These are phyloP conservation scores for Agrypnus murinus DNA, from an alignment of 2,888 invertebrate species.

Conservation along the genomic window DNA sequence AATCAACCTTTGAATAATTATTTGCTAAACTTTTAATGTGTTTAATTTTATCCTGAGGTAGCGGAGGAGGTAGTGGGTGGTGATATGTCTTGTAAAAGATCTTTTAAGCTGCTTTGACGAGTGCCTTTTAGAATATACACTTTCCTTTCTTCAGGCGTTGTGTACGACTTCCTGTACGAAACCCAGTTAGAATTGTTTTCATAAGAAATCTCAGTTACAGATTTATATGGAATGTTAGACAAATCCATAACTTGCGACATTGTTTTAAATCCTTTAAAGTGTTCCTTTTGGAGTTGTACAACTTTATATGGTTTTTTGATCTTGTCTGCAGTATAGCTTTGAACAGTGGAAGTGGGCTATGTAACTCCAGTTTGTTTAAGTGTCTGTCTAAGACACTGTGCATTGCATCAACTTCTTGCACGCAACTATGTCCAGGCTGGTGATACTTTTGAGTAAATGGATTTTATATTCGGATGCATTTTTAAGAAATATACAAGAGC, in stretches of 20 bases:
- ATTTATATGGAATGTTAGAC: neutral
- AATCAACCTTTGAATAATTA: neutral
- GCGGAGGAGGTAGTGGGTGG: neutral
- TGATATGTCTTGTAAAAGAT: neutral
- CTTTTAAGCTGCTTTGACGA: no score
- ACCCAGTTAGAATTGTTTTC: neutral
- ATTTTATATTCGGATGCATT: no score
- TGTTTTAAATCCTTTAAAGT: neutral
- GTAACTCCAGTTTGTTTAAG: slow-evolving; percentile 5
- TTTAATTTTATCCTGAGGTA: neutral
- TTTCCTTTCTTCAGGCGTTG: no score
- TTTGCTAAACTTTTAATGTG: neutral
- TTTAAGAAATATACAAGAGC: no score
- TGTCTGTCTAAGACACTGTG: neutral
- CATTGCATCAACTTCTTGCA: no score
- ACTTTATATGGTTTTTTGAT: neutral
- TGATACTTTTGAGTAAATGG: no score
- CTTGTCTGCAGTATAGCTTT: neutral
- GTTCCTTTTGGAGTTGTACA: neutral
- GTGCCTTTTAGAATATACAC: no score
- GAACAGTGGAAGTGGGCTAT: slow-evolving; percentile 2
- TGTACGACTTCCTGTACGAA: no score
- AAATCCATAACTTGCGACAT: neutral
- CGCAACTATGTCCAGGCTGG: no score
- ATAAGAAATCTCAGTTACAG: neutral